Conservation (phyloP, 2,797 vertebrate species). For the Phrynocephalus forsythii region DNA sequence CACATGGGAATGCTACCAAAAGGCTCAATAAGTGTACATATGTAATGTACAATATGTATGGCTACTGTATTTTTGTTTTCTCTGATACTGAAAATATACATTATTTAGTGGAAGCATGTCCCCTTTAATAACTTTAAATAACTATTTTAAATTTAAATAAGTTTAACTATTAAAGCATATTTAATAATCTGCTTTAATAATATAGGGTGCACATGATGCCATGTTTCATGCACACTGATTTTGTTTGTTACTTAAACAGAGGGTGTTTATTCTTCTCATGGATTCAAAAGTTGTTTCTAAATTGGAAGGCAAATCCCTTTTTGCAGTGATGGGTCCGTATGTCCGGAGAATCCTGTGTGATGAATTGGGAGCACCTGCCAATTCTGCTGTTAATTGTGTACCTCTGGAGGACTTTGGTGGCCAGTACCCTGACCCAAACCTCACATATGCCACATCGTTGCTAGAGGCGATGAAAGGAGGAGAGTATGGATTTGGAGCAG, state of each 20-base stretch:
- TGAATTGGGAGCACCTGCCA: slow-evolving; percentile 95
- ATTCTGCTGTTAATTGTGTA: slow-evolving; percentile 96
- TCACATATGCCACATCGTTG: slow-evolving; percentile 90
- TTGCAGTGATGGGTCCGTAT: slow-evolving; percentile 98
- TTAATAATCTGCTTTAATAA: neutral
- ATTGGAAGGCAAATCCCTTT: slow-evolving; percentile 54
- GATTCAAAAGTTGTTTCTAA: slow-evolving; percentile 36
- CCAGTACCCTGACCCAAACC: slow-evolving; percentile 92
- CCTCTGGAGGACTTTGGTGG: slow-evolving; percentile 98
- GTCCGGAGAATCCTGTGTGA: slow-evolving; percentile 95
- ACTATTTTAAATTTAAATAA: too few species aligned
- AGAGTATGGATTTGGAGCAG: slow-evolving; percentile 96
- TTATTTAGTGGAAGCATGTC: neutral
- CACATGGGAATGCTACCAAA: neutral
- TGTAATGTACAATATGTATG: neutral
- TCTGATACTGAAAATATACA: neutral
- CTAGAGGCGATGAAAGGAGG: slow-evolving; percentile 97
- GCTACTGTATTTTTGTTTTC: neutral
- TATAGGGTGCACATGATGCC: neutral
- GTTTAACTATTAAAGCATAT: too few species aligned
- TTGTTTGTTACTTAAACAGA: neutral
- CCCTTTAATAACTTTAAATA: slow-evolving; percentile 17
- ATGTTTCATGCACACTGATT: neutral
- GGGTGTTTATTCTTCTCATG: neutral
- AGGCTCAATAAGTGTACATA: neutral